phyloP scores from a whole-genome alignment of 23 tunicate species.

The Diplosoma virens region DNA sequence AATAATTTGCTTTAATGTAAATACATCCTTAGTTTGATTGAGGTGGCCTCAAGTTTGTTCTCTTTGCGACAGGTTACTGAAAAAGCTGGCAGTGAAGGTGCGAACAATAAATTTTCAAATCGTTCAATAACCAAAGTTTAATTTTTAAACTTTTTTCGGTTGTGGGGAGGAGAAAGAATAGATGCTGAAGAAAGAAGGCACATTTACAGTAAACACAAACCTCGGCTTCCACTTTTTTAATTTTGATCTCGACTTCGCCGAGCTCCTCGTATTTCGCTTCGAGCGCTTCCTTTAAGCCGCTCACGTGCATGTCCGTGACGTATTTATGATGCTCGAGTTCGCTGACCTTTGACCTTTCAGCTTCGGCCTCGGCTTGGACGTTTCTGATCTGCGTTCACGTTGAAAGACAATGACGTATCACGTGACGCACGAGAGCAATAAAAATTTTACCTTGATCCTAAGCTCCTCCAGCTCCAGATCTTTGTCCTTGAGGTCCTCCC shows the following conservation, averaged over 20 bases:
- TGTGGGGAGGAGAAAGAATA: no score
- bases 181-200: no score
- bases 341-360: constrained; percentile 43
- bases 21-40: no score
- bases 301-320: constrained; percentile 36
- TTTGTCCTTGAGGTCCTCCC: constrained; percentile 64
- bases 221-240: constrained; percentile 40
- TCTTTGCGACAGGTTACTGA: no score
- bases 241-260: constrained; percentile 53
- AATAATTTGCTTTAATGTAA: no score
- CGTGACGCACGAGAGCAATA: neutral
- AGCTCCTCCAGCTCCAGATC: constrained; percentile 65
- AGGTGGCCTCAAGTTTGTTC: no score
- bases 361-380: constrained; percentile 1
- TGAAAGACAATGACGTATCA: neutral
- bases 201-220: neutral
- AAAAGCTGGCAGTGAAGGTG: no score
- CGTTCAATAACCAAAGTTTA: no score
- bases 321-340: constrained; percentile 53
- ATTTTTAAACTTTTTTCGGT: no score
- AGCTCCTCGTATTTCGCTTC: constrained; percentile 62
- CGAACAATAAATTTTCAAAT: no score
- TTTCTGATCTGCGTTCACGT: constrained; percentile 6
- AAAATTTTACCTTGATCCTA: constrained; percentile 29
- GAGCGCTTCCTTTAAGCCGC: constrained; percentile 58